phyloP scores from a whole-genome alignment of 2,888 invertebrate species.

The Corbicula japonica region DNA sequence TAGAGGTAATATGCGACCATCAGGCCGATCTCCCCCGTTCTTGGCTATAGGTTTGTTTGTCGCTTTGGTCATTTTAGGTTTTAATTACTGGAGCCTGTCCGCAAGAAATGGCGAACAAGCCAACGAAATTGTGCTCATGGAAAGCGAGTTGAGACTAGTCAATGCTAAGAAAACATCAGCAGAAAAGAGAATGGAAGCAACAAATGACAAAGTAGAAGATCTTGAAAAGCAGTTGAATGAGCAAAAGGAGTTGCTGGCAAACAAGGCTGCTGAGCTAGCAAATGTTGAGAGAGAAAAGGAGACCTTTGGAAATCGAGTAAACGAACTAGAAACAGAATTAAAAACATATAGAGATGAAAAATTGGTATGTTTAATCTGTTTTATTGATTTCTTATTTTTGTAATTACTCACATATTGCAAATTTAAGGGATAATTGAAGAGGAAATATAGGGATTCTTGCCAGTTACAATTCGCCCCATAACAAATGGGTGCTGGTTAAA shows the following conservation, averaged over 20 bases:
- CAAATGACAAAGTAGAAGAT: constrained; percentile 61
- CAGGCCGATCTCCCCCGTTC: constrained; percentile 77
- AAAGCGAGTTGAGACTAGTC: constrained; percentile 64
- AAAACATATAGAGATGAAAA: constrained; percentile 22
- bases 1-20: constrained; percentile 75
- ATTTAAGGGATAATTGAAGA: too few relatives aligned
- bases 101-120: constrained; percentile 70
- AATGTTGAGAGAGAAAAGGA: constrained; percentile 35
- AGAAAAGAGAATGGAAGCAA: constrained; percentile 68
- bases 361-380: constrained; percentile 20
- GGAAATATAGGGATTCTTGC: too few relatives aligned
- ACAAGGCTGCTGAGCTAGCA: constrained; percentile 43
- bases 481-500: too few relatives aligned
- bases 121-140: constrained; percentile 61
- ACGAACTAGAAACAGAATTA: constrained; percentile 36
- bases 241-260: constrained; percentile 43
- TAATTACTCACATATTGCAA: too few relatives aligned
- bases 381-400: too few relatives aligned
- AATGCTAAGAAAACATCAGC: constrained; percentile 70
- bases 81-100: constrained; percentile 80
- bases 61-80: constrained; percentile 74
- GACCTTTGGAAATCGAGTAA: constrained; percentile 21
- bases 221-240: constrained; percentile 55
- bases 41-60: constrained; percentile 77
- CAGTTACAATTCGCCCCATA: too few relatives aligned